Conservation (phyloP, 2,797 vertebrate genomes). For the Amniataba percoides region DNA sequence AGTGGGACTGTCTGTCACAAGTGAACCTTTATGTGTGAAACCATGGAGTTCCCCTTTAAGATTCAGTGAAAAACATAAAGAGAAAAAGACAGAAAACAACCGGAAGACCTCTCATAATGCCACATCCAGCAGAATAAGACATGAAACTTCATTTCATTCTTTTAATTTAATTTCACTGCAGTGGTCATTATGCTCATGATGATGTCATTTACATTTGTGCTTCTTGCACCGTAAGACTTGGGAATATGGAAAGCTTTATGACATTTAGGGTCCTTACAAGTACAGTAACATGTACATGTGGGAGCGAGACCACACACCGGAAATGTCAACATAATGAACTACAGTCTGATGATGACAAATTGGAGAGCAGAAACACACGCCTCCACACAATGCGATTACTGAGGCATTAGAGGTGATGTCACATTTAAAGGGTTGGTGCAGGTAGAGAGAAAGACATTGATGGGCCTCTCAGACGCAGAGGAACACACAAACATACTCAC, state of each 20-base stretch:
- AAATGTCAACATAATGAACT: slow-evolving; percentile 68
- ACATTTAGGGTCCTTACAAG: slow-evolving; percentile 1
- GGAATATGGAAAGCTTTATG: slow-evolving; percentile 19
- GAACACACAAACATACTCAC: not conserved
- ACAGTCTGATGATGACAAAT: slow-evolving; percentile 60
- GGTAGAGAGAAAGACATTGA: slow-evolving; percentile 45
- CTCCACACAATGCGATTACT: slow-evolving; percentile 65
- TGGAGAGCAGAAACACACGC: slow-evolving; percentile 47
- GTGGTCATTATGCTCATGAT: slow-evolving; percentile 15
- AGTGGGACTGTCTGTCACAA: not conserved
- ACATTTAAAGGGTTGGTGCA: slow-evolving; percentile 39
- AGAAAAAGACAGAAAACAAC: not conserved
- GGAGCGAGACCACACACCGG: slow-evolving; percentile 43
- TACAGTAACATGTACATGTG: slow-evolving; percentile 1
- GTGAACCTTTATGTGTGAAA: slow-evolving; percentile 12
- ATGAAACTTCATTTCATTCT: not conserved
- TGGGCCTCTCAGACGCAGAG: not conserved
- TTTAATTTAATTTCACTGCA: slow-evolving; percentile 18
- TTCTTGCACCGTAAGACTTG: slow-evolving; percentile 4
- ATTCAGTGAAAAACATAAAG: not conserved
- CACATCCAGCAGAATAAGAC: slow-evolving; percentile 12
- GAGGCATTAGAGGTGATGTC: slow-evolving; percentile 72
- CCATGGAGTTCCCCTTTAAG: not conserved
- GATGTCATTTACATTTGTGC: slow-evolving; percentile 24
- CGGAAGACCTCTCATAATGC: not conserved